phyloP scores from a whole-genome alignment of 2,888 invertebrate genomes.

The Diaperis boleti region DNA sequence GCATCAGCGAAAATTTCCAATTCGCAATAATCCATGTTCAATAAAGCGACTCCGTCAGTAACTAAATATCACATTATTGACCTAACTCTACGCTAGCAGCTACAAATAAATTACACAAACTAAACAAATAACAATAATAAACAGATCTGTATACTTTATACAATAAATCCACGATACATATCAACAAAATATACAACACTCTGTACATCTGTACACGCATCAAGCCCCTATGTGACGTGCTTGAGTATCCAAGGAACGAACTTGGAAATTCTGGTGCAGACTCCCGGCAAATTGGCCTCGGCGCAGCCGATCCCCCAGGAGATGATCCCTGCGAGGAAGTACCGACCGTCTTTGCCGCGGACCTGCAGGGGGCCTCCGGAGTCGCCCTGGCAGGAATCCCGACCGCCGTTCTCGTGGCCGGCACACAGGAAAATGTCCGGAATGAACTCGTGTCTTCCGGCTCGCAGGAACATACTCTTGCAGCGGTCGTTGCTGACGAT shows the following conservation, averaged over 20 bases:
- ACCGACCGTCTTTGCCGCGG: slow-evolving; percentile 83
- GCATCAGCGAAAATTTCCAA: no score
- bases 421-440: slow-evolving; percentile 95
- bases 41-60: background rate
- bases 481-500: slow-evolving; percentile 95
- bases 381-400: slow-evolving; percentile 90
- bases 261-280: slow-evolving; percentile 93
- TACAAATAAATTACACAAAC: slow-evolving; percentile 24
- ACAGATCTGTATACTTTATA: slow-evolving; percentile 13
- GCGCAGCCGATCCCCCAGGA: slow-evolving; percentile 96
- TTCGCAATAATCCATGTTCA: no score
- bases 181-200: slow-evolving; percentile 31
- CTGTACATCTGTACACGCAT: slow-evolving; percentile 16
- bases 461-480: slow-evolving; percentile 91
- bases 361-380: slow-evolving; percentile 91
- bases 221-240: slow-evolving; percentile 75
- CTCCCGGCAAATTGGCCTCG: slow-evolving; percentile 92
- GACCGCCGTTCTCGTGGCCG: slow-evolving; percentile 89
- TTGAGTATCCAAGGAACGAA: slow-evolving; percentile 94
- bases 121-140: slow-evolving; percentile 12
- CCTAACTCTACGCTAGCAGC: background rate
- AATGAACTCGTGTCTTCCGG: slow-evolving; percentile 90
- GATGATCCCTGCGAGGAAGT: slow-evolving; percentile 93
- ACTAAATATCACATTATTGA: slow-evolving; percentile 28
- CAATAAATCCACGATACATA: slow-evolving; percentile 14